These are phyloP conservation scores for Dendrocincla tyrannina DNA, from an alignment of 2,797 vertebrate genomes.

Conservation along the genomic window DNA sequence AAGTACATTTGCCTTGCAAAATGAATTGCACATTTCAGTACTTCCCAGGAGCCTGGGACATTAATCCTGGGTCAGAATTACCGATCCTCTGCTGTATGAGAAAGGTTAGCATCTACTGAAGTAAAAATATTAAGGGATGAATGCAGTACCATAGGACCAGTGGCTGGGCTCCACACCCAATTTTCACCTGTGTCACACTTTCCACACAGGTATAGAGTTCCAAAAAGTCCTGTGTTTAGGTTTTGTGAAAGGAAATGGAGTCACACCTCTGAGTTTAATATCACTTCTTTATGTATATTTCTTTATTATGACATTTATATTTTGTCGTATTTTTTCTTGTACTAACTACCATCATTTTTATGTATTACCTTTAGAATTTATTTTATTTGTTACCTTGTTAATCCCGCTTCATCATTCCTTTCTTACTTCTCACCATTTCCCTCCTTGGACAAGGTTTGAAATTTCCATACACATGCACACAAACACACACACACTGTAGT, in stretches of 20 bases:
- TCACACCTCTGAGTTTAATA: neutral
- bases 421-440: neutral
- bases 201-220: neutral
- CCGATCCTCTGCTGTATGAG: neutral
- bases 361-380: neutral
- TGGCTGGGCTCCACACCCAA: neutral
- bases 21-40: neutral
- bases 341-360: neutral
- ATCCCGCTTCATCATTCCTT: slow-evolving; percentile 17
- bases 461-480: neutral
- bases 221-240: neutral
- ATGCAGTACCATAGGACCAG: neutral
- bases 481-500: neutral
- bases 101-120: neutral
- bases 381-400: neutral
- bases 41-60: neutral
- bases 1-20: neutral
- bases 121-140: neutral
- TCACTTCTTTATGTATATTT: neutral
- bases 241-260: neutral
- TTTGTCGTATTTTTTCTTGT: neutral
- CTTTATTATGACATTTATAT: neutral
- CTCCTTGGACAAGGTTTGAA: neutral
- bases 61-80: neutral
- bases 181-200: neutral